phyloP scores from a whole-genome alignment of 2,113 vertebrate species.

The Salvelinus fontinalis region DNA sequence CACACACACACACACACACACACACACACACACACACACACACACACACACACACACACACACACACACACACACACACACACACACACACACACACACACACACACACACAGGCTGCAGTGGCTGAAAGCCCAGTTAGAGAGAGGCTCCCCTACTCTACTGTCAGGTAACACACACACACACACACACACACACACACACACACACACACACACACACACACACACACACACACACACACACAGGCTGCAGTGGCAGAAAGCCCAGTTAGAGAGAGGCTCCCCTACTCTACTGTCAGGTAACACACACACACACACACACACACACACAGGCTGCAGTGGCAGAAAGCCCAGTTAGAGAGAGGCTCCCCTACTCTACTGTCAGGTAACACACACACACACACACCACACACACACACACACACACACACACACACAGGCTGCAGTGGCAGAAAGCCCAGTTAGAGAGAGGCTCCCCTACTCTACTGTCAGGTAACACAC shows the following conservation, averaged over 20 bases:
- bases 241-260: no score
- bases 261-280: no score
- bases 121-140: no score
- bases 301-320: no score
- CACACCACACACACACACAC: neutral
- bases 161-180: slow-evolving; percentile 33
- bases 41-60: no score
- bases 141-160: slow-evolving; percentile 28
- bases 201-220: neutral
- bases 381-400: neutral
- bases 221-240: neutral
- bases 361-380: no score
- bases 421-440: slow-evolving; percentile 39
- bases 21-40: no score
- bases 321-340: neutral
- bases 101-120: no score
- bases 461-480: slow-evolving; percentile 76
- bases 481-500: neutral
- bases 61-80: no score
- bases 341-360: no score
- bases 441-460: slow-evolving; percentile 84
- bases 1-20: neutral
- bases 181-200: slow-evolving; percentile 14
- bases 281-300: no score
- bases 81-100: no score